Evolutionary conservation across 2,888 invertebrate genomes (phyloP).

Genomic region (Orthosia gracilis): DNA sequence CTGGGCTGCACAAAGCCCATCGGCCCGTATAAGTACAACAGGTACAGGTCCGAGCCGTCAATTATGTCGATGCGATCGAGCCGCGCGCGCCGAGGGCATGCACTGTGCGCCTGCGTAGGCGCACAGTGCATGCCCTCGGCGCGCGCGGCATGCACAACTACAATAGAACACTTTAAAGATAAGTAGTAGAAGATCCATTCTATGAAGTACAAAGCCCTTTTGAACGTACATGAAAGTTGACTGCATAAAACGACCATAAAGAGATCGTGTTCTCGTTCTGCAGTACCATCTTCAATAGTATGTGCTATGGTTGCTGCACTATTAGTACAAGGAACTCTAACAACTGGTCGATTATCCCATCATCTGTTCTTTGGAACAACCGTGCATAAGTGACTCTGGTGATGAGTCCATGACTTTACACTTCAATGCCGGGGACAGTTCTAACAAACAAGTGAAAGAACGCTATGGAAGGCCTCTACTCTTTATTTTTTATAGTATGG

Average conservation of each 20-base stretch:
- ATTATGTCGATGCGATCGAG: constrained; percentile 55
- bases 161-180: constrained; percentile 39
- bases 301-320: neutral
- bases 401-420: too few relatives aligned
- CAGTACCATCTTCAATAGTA: neutral
- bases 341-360: neutral
- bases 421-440: too few relatives aligned
- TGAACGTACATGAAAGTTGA: neutral
- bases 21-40: constrained; percentile 17
- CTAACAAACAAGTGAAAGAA: too few relatives aligned
- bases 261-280: neutral
- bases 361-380: neutral
- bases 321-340: too few relatives aligned
- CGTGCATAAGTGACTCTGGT: too few relatives aligned
- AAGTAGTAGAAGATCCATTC: constrained; percentile 37
- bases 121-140: too few relatives aligned
- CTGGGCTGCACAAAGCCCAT: constrained; percentile 36
- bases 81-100: constrained; percentile 45
- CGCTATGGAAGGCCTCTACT: too few relatives aligned
- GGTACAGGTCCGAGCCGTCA: constrained; percentile 52
- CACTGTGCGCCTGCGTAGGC: constrained; percentile 63
- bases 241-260: neutral
- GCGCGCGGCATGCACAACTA: too few relatives aligned
- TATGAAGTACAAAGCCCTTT: constrained; percentile 1
- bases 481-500: too few relatives aligned